Conservation (phyloP, 1,140 invertebrate genomes). For the Drosophila teissieri region DNA sequence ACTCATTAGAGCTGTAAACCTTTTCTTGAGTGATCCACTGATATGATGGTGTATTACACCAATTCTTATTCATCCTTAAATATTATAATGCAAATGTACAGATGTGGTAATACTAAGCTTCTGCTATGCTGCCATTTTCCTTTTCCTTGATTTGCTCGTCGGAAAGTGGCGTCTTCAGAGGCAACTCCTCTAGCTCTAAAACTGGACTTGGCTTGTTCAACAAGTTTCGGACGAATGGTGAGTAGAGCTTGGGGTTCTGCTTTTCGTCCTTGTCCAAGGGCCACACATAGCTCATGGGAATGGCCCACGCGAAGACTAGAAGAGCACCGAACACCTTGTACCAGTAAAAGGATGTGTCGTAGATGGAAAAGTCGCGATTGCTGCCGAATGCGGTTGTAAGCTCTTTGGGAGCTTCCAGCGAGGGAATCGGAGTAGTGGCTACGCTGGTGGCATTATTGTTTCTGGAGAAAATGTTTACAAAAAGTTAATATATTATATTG, state of each 20-base stretch:
- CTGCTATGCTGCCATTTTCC: conserved; percentile 1
- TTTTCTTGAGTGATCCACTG: no score
- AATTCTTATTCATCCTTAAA: conserved; percentile 5
- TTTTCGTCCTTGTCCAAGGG: conserved; percentile 53
- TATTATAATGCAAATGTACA: conserved; percentile 21
- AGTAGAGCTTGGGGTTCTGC: conserved; percentile 67
- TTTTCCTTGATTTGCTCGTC: conserved; percentile 32
- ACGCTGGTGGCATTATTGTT: conserved; percentile 18
- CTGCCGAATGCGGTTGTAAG: conserved; percentile 71
- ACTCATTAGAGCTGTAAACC: no score
- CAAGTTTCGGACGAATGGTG: conserved; percentile 61
- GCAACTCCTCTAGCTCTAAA: conserved; percentile 63
- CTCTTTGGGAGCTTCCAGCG: conserved; percentile 6
- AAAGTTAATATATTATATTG: no score
- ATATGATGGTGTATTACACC: no score
- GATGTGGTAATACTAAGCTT: conserved; percentile 10
- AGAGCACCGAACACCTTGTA: conserved; percentile 87
- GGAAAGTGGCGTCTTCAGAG: conserved; percentile 46
- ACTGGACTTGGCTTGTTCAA: conserved; percentile 20
- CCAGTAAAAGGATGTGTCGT: conserved; percentile 87
- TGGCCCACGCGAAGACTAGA: conserved; percentile 87
- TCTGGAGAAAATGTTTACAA: conserved; percentile 3
- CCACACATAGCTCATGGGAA: conserved; percentile 84
- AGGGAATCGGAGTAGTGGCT: conserved; percentile 9
- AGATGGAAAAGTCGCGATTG: conserved; percentile 85